These are phyloP conservation scores for pig (Sus scrofa) DNA, from an alignment of 2,113 vertebrate species.

Conservation along the genomic window T2T-Sscrofa CM000812.6:71635501-71636000, in stretches of 20 bases:
- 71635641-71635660: no score
- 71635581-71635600: background rate
- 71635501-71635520: background rate
- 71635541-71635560: rapidly evolving
- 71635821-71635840: background rate
- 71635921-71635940: background rate
- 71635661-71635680: no score
- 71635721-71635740: no score
- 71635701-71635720: no score
- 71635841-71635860: background rate
- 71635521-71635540: background rate
- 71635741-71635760: no score
- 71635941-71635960: background rate
- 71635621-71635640: background rate
- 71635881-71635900: background rate
- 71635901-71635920: background rate
- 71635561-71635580: background rate
- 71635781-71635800: background rate
- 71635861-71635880: background rate
- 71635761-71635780: no score
- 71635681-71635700: no score
- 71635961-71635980: background rate
- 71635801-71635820: background rate
- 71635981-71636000: background rate
- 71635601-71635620: background rate